Evolutionary conservation across 2,113 vertebrate species (phyloP).

Genomic region (Phodopus roborovskii): DNA sequence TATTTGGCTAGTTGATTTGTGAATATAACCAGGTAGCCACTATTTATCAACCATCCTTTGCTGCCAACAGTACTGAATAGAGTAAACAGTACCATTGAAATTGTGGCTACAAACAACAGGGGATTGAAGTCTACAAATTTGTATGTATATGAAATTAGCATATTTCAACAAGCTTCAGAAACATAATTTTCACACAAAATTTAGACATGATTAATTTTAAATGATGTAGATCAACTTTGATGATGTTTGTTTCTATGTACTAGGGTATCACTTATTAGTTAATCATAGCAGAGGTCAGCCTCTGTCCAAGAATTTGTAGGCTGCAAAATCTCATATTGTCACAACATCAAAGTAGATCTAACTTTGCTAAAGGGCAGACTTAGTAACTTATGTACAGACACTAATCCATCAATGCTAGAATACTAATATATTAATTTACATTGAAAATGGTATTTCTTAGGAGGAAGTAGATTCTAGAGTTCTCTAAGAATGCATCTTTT

Average conservation of each 20-base stretch:
- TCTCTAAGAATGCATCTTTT: neutral
- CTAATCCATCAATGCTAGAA: neutral
- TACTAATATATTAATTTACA: slow-evolving; percentile 39
- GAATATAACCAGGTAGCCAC: neutral
- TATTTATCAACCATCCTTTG: slow-evolving; percentile 7
- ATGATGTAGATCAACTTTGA: neutral
- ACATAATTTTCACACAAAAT: neutral
- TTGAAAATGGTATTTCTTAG: slow-evolving; percentile 38
- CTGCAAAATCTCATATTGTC: neutral
- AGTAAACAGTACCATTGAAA: neutral
- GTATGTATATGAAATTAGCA: neutral
- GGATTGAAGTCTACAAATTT: neutral
- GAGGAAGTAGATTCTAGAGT: neutral
- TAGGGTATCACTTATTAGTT: neutral
- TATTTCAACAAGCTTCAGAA: neutral
- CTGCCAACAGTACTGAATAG: neutral
- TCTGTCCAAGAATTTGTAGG: neutral
- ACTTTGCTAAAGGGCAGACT: slow-evolving; percentile 38
- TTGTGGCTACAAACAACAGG: neutral
- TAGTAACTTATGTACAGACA: slow-evolving; percentile 12
- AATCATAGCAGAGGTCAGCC: neutral
- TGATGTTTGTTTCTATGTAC: neutral
- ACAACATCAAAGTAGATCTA: neutral
- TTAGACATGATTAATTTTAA: neutral
- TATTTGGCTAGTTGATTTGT: neutral